Evolutionary conservation across 2,113 vertebrate species (phyloP), one percentile per base, ranked within the genome.

Genomic region (Strigops habroptila): DNA sequence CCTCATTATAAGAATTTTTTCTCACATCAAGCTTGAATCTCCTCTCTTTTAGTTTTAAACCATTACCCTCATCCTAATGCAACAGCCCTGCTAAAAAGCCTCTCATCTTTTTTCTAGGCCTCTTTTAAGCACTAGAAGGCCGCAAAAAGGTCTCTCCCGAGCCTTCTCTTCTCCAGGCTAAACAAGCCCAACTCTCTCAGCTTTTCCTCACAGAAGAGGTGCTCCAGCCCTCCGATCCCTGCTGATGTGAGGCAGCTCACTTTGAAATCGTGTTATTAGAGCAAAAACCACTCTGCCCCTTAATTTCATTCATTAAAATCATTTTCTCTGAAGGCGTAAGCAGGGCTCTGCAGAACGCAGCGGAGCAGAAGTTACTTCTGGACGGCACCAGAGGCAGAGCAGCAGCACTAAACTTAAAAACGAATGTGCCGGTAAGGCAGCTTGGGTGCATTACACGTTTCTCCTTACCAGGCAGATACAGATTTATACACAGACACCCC

Each of bases 341-440:
- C 24, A 30, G 39, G 7, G 9, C 19, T 4, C 23, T 3, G 23
- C 28, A 11, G 28, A 10, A 46, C 8, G 18, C 12, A 33, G 37
- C 0, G 1, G 17, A 12, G 35, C 65, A 4, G 12, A 2, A 7
- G 7, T 9, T 30, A 8, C 7, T 3, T 14, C 24, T 6, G 17
- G 12, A 10, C 0, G 15, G n/a, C 33, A 28, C 13, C 6, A 8
- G 1, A 0, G 24, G 9, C 22, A 11, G 4, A 25, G 7, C 0
- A 4, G 9, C 28, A 4, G 24, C 12, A 2, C 3, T 3, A 2
- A 1, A 3, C 6, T 1, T 12, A n/a, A 14, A 9, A 7, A 5
- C 0, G 2, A 6, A 6, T 0, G 12, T 0, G 12, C 17, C 25
- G 0, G 14, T 2, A 9, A 5, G 33, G 55, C 21, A 59, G 33